Evolutionary conservation across 2,888 invertebrate species (phyloP), one percentile per base, ranked within the genome.

Genomic region (Sialis lutaria): DNA sequence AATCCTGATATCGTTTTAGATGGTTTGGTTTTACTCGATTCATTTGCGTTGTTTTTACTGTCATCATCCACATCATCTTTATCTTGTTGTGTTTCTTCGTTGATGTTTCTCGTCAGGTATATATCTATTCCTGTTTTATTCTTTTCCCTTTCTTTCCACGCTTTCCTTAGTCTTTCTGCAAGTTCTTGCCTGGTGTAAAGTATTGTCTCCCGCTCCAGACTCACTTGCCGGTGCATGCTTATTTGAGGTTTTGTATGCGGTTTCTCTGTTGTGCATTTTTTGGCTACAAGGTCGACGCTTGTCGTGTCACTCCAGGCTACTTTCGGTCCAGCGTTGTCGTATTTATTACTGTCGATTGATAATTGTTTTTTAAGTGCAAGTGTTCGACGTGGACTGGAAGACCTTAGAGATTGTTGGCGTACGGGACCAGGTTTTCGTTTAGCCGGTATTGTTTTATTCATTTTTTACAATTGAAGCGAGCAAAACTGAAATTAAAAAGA

Each of bases 111-210:
- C 0, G 74, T 68, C 45, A 79, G 59, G 53, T 75, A 74, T 50
- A 79, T 78, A 47, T 73, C 73, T 37, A 78, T 64, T 57, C 77
- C 78, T 2, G 72, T 67, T 55, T 72, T 75, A 49, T 67, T 69
- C 45, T 65, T 64, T 49, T 68, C 61, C 1, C 68, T 57, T 37
- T 70, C 66, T 48, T 65, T 64, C 69, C 71, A 71, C 0, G 69
- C 69, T 8, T 65, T 60, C 45, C 68, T 57, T 42, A 71, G 53
- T 52, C 72, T 57, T 54, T 69, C 67, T 4, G 68, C 67, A 12
- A 72, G 54, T 51, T 73, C 68, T 53, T 72, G 69, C 40, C 72
- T 58, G 2, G 62, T 58, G 47, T 60, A 57, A 12, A 63, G 54
- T 44, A 64, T 59, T 2, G 62, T 60, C 35, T 63, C 62, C 30